Base-by-base conservation (phyloP, 2,113 vertebrate species). In the Burhinus oedicnemus region DNA sequence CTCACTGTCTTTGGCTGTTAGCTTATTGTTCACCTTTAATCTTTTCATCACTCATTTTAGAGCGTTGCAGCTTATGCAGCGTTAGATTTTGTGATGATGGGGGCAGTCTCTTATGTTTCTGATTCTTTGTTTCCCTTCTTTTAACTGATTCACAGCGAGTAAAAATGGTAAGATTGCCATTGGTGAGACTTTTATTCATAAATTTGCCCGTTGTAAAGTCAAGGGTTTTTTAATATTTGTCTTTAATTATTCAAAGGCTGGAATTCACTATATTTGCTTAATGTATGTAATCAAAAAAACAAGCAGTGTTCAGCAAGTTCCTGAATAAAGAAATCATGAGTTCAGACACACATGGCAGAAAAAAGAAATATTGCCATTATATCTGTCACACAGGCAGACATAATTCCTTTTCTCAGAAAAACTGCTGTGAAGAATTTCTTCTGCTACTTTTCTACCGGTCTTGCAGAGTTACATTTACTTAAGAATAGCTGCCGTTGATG, bases 171-270 rank as follows among this genome's bases (percentile, higher is more conserved):
- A 62, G 21, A 66, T 23, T 74, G 30, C 9, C 6, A 60, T 12
- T 42, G 30, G 4, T 47, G 18, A 68, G 29, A 47, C 1, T 17
- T 79, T 17, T 61, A 17, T 83, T 70, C 19, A 13, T 38, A 62
- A 79, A 54, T 45, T 64, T 68, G 11, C 23, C 34, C 15, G 18
- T 42, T 71, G 2, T 60, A 38, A 94, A 64, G 6, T 70, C 2
- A 0, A 23, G 4, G 1, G 0, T 2, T 8, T 74, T 68, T 64
- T 36, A 29, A 8, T 25, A 21, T 34, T 81, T 84, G 4, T 25
- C 40, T 87, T 85, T 36, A 74, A 2, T 70, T 58, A 30, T 5
- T 80, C 19, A 34, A 66, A 65, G 19, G 2, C 9, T 91, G 14
- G 17, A 54, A 74, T 64, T 69, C 18, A 11, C 30, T 87, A 1